Conservation (phyloP, 1,140 invertebrate species). For the Drosophila ficusphila region DNA sequence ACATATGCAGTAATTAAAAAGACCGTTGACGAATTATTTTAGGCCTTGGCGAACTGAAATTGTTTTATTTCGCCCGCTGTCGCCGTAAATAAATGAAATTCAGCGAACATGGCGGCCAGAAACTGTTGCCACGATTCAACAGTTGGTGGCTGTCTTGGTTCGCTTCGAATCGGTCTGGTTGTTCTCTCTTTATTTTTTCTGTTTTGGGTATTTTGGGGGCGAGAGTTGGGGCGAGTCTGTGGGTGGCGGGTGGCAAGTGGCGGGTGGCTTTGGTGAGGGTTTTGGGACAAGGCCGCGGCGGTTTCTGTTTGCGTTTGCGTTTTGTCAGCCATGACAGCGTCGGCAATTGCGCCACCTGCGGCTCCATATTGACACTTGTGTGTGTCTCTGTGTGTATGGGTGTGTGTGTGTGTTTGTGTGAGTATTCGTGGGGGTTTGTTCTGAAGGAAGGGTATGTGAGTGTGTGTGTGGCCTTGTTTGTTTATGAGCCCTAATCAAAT, state of each 20-base stretch:
- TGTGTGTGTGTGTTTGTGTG: slow-evolving; percentile 1
- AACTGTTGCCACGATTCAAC: slow-evolving; percentile 61
- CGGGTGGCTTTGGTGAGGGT: not conserved
- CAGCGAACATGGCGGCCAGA: slow-evolving; percentile 14
- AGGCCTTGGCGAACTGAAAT: slow-evolving; percentile 39
- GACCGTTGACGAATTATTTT: not conserved
- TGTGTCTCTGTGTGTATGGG: not conserved
- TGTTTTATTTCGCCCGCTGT: slow-evolving; percentile 30
- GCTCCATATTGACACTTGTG: slow-evolving; percentile 73
- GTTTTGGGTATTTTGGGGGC: not conserved
- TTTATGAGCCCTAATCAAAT: slow-evolving; percentile 63
- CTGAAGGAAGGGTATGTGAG: not conserved
- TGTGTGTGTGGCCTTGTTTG: slow-evolving; percentile 44
- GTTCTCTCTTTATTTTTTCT: too few relatives aligned
- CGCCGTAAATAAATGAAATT: slow-evolving; percentile 64
- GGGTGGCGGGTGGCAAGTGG: not conserved
- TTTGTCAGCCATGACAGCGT: slow-evolving; percentile 73
- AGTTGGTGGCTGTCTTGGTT: slow-evolving; percentile 47
- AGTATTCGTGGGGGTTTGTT: not conserved
- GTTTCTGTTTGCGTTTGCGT: slow-evolving; percentile 77
- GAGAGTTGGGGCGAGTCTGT: not conserved
- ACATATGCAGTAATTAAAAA: not conserved
- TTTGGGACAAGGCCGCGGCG: slow-evolving; percentile 67
- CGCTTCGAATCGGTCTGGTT: slow-evolving; percentile 17
- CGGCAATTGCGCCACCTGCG: slow-evolving; percentile 66